phyloP scores from a whole-genome alignment of 2,888 invertebrate species.

The Tubiluchus corallicola region DNA sequence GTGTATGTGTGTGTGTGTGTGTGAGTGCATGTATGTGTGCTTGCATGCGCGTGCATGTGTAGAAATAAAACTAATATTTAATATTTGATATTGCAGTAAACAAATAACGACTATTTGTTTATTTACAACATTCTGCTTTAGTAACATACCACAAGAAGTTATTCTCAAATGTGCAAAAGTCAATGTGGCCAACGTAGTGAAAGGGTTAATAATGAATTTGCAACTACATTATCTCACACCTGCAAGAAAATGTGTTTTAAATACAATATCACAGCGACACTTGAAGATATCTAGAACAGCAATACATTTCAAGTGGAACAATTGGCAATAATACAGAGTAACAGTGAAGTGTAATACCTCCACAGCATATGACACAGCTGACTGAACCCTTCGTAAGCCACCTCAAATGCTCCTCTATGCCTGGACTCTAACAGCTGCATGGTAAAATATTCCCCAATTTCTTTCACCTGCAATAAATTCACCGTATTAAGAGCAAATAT shows the following conservation, averaged over 20 bases:
- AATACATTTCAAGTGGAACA: slow-evolving; percentile 9
- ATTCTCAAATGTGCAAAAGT: too few species aligned
- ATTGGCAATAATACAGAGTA: slow-evolving; percentile 6
- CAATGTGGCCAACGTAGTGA: too few species aligned
- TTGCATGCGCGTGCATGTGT: too few species aligned
- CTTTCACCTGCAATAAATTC: slow-evolving; percentile 12
- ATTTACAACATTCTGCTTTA: too few species aligned
- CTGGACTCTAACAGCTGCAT: slow-evolving; percentile 41
- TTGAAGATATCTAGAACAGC: slow-evolving; percentile 14
- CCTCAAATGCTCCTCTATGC: slow-evolving; percentile 93
- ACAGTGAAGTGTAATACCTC: slow-evolving; percentile 29
- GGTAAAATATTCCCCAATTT: slow-evolving; percentile 26
- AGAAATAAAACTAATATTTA: too few species aligned
- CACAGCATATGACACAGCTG: slow-evolving; percentile 50
- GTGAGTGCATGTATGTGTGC: too few species aligned
- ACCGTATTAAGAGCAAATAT: slow-evolving; percentile 26
- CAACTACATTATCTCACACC: neutral
- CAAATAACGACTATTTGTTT: too few species aligned
- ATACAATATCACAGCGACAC: too few species aligned
- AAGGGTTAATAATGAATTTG: neutral
- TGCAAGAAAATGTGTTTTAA: too few species aligned
- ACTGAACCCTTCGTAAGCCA: slow-evolving; percentile 73
- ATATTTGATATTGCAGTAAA: too few species aligned
- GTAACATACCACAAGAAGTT: too few species aligned
- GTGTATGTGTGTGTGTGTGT: too few species aligned